These are phyloP conservation scores for Shinisaurus crocodilurus DNA, from an alignment of 2,113 vertebrate genomes.

Conservation along the genomic window DNA sequence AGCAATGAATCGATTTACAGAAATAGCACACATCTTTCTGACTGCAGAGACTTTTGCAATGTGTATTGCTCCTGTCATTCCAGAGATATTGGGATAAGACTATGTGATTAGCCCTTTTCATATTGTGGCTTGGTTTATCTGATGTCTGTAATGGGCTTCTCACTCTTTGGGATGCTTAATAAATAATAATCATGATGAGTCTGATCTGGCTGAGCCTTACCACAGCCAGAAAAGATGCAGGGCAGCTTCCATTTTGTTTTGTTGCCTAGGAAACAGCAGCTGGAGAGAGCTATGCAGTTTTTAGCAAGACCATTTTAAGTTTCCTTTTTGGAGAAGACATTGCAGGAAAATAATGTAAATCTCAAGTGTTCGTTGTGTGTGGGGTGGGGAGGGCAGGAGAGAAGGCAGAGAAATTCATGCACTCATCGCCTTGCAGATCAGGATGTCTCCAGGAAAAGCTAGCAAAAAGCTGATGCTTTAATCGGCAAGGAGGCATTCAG, in stretches of 20 bases:
- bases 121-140: slow-evolving; percentile 21
- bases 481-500: neutral
- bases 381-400: neutral
- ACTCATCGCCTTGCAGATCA: neutral
- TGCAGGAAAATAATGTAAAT: slow-evolving; percentile 29
- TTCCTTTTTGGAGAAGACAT: neutral
- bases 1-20: neutral
- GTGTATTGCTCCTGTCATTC: neutral
- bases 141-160: neutral
- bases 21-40: neutral
- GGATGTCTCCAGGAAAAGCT: neutral
- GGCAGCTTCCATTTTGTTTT: slow-evolving; percentile 43
- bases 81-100: neutral
- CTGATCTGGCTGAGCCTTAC: neutral
- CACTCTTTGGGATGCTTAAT: slow-evolving; percentile 2
- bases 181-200: slow-evolving; percentile 30
- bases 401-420: neutral
- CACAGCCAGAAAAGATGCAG: slow-evolving; percentile 20
- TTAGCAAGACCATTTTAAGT: slow-evolving; percentile 30
- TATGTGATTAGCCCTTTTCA: slow-evolving; percentile 5
- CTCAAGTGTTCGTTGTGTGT: too few species aligned
- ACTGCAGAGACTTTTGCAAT: neutral
- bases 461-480: neutral
- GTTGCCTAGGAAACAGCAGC: slow-evolving; percentile 63
- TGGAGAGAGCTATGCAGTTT: neutral